Conservation (phyloP, 2,113 vertebrate genomes). For the Camelus dromedarius region DNA sequence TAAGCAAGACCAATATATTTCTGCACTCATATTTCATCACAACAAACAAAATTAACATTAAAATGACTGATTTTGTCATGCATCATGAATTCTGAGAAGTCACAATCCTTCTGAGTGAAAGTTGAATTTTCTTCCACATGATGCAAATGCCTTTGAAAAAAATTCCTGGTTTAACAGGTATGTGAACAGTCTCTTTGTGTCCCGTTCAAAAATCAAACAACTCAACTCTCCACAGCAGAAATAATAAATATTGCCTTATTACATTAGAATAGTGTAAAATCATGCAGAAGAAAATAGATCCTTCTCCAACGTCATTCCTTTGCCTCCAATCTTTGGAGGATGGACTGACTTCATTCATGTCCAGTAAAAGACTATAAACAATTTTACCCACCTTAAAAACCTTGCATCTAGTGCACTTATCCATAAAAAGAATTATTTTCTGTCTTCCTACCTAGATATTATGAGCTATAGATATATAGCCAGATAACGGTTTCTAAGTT, state of each 20-base stretch:
- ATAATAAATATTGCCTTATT: conserved; percentile 28
- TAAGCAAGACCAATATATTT: neutral
- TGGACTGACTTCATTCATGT: neutral
- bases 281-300: neutral
- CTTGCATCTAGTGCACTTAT: neutral
- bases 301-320: neutral
- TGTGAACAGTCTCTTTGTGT: neutral
- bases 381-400: neutral
- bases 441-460: conserved; percentile 65
- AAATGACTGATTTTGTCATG: neutral
- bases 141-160: neutral
- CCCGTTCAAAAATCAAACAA: neutral
- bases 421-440: conserved; percentile 28
- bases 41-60: neutral
- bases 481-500: conserved; percentile 70
- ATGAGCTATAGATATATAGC: conserved; percentile 51
- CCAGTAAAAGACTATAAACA: neutral
- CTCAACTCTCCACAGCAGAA: neutral
- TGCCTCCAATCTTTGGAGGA: neutral
- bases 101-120: neutral
- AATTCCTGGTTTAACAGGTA: neutral
- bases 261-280: conserved; percentile 14
- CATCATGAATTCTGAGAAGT: neutral
- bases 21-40: neutral
- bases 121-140: neutral